Evolutionary conservation across 2,888 invertebrate species (phyloP).

Genomic region (Nomada lathburiana): DNA sequence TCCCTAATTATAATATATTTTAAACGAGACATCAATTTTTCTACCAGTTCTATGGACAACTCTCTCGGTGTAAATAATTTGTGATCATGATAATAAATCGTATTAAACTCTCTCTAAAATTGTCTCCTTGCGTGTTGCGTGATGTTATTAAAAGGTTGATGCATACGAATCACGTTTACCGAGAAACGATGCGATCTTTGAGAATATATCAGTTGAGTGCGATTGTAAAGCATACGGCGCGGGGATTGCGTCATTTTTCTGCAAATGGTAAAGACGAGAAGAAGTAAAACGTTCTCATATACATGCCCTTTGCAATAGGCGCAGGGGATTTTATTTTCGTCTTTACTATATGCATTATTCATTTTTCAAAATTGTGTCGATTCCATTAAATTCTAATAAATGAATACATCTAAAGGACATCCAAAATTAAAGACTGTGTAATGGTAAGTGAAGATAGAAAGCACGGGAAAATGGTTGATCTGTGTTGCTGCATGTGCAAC

Average conservation of each 20-base stretch:
- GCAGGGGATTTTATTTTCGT: background rate
- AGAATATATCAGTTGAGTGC: slow-evolving; percentile 18
- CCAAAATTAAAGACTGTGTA: too few relatives aligned
- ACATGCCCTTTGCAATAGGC: background rate
- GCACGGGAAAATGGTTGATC: slow-evolving; percentile 26
- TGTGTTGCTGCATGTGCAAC: slow-evolving; percentile 13
- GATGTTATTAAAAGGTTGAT: slow-evolving; percentile 17
- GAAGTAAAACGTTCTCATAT: slow-evolving; percentile 16
- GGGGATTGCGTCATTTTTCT: slow-evolving; percentile 45
- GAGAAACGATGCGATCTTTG: slow-evolving; percentile 5
- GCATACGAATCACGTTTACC: slow-evolving; percentile 19
- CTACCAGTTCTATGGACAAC: background rate
- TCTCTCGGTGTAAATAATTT: too few relatives aligned
- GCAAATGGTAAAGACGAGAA: slow-evolving; percentile 24
- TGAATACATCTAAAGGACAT: too few relatives aligned
- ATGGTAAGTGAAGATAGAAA: slow-evolving; percentile 7
- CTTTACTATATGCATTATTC: background rate
- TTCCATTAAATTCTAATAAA: background rate
- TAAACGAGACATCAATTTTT: background rate
- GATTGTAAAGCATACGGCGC: slow-evolving; percentile 17
- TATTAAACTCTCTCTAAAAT: background rate
- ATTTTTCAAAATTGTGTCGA: background rate
- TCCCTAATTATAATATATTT: background rate
- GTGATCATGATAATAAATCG: slow-evolving; percentile 12
- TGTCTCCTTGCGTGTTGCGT: background rate